These are phyloP conservation scores for Erebia aethiops DNA, from an alignment of 2,888 invertebrate species.

Conservation along the genomic window DNA sequence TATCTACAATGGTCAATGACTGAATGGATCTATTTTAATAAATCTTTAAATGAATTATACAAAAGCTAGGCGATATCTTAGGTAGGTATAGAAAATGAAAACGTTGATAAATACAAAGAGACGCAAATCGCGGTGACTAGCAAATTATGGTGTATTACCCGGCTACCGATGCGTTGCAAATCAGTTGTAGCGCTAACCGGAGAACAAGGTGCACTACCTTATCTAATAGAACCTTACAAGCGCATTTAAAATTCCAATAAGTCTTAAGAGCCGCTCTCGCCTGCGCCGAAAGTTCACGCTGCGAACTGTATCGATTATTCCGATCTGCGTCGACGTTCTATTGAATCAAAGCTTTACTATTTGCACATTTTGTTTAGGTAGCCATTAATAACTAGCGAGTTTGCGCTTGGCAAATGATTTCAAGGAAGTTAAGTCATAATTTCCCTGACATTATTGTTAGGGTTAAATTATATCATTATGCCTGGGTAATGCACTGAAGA, in stretches of 20 bases:
- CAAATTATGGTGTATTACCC: constrained; percentile 21
- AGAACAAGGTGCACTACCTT: constrained; percentile 30
- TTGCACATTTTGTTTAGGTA: constrained; percentile 5
- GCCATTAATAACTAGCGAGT: neutral
- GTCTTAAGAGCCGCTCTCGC: constrained; percentile 66
- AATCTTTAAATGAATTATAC: constrained; percentile 8
- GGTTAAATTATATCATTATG: no score
- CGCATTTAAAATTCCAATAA: constrained; percentile 79
- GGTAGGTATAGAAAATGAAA: neutral
- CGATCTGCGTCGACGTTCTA: constrained; percentile 35
- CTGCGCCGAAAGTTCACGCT: constrained; percentile 69
- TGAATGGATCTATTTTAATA: constrained; percentile 1
- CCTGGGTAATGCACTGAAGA: no score
- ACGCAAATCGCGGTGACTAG: constrained; percentile 21
- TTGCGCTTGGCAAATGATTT: neutral
- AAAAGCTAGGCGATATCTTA: neutral
- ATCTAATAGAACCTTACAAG: constrained; percentile 53
- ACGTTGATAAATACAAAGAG: constrained; percentile 13
- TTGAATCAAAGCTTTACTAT: constrained; percentile 33
- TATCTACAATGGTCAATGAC: neutral
- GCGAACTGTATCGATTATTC: constrained; percentile 54
- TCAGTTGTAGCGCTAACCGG: constrained; percentile 41
- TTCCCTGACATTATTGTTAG: neutral
- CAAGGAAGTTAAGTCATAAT: neutral
- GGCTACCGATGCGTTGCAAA: constrained; percentile 34